Conservation (phyloP, 2,797 vertebrate genomes). For the Mormyrus proboscirostris region DNA sequence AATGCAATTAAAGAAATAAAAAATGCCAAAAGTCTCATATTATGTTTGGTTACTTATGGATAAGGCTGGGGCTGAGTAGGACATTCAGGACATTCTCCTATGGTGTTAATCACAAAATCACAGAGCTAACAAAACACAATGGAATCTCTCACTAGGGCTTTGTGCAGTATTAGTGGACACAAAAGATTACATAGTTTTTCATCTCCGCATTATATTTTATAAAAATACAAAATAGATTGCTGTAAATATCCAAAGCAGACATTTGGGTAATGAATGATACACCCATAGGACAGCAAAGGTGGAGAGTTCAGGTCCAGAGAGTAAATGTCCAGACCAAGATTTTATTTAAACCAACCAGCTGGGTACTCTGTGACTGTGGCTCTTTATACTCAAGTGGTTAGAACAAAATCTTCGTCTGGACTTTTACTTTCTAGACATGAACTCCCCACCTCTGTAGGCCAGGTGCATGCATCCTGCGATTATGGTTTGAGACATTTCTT, state of each 20-base stretch:
- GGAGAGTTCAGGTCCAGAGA: neutral
- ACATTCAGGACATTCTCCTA: neutral
- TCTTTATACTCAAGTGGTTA: neutral
- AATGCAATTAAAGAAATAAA: neutral
- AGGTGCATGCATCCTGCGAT: conserved; percentile 42
- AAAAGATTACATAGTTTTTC: neutral
- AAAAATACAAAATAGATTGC: neutral
- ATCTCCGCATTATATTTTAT: neutral
- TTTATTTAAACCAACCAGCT: neutral
- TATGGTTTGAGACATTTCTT: conserved; percentile 57
- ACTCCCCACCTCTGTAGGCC: conserved; percentile 23
- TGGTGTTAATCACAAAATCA: neutral
- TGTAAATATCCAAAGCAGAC: conserved; percentile 21
- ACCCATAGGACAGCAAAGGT: neutral
- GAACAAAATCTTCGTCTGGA: neutral
- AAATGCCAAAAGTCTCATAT: neutral
- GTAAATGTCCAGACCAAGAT: neutral
- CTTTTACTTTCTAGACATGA: neutral
- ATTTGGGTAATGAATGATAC: conserved; percentile 19
- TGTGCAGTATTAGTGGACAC: neutral
- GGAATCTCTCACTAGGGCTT: neutral
- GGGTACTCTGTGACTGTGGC: neutral
- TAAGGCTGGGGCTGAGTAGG: neutral
- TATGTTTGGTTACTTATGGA: neutral
- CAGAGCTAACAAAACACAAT: neutral